Percentiles rank a stretch among this genome's conserved stretches.
Conservation (phyloP, 2,797 vertebrate genomes). For the Channa striata region DNA sequence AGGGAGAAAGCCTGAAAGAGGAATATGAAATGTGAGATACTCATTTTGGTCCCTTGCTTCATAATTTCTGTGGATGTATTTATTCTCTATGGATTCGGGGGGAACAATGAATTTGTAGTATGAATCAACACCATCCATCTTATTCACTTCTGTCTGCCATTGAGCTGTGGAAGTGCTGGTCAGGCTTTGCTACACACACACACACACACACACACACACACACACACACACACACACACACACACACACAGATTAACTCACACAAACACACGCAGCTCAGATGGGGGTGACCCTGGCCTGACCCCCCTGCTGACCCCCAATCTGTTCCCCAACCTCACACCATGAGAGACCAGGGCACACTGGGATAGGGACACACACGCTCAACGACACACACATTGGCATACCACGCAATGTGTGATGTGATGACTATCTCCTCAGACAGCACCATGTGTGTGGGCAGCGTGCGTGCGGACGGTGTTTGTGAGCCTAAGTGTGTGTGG, state of each 20-base stretch:
- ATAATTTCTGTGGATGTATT: conserved; percentile 79
- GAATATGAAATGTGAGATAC: conserved; percentile 78
- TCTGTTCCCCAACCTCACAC: conserved; percentile 86
- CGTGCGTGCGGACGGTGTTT: conserved; percentile 51
- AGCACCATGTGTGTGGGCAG: conserved; percentile 82
- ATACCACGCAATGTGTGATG: conserved; percentile 66
- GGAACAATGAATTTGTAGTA: conserved; percentile 77
- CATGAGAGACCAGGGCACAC: conserved; percentile 80
- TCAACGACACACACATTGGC: conserved; percentile 68
- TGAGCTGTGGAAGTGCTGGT: conserved; percentile 64
- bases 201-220: conserved; percentile 18
- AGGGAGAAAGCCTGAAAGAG: conserved; percentile 46
- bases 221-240: conserved; percentile 15
- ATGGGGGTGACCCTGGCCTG: conserved; percentile 86
- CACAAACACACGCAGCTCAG: conserved; percentile 68
- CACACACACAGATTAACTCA: conserved; percentile 19
- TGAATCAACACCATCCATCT: conserved; percentile 87
- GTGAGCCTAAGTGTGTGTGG: conserved; percentile 62
- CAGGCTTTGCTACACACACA: conserved; percentile 49
- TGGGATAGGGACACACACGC: conserved; percentile 67
- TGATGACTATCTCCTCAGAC: conserved; percentile 87
- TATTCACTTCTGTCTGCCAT: conserved; percentile 81
- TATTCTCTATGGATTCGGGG: conserved; percentile 77
- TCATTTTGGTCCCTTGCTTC: conserved; percentile 77
- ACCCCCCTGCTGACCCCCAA: conserved; percentile 88